Evolutionary conservation across 2,113 vertebrate genomes (phyloP), one percentile per base, ranked within the genome.

Genomic region (Epinephelus moara): DNA sequence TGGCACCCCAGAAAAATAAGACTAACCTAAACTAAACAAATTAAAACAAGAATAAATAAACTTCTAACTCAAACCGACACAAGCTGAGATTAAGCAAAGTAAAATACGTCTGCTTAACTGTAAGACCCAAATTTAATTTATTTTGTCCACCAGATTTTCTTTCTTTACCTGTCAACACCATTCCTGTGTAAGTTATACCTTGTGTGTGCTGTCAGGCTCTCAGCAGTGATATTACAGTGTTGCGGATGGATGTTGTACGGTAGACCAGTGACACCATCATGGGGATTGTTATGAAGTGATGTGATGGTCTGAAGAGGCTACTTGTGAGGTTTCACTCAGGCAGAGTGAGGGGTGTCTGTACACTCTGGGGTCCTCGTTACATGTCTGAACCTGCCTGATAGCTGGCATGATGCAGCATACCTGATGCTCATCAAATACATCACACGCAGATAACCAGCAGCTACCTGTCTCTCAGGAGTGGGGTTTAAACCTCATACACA

Each of bases 361-460:
- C 40, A 64, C 84, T 72, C 84, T 75, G 17, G 75, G 78, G 75
- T 84, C 75, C 27, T 73, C 2, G 19, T 37, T 73, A 21, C 86
- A 55, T 81, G 88, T 84, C 67, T 80, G 60, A 80, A 88, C 88
- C 62, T 85, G 90, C 77, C 86, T 67, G 57, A 17, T 63, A 2
- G 55, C 10, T 42, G 40, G 14, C 47, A 55, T 40, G 37, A 62
- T 78, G 72, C 79, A 25, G 21, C 33, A 70, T 69, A 81, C 23
- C 73, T 66, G 64, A 66, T 49, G 53, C 73, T 83, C 78, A 68
- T 85, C 73, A 80, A 33, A 18, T 13, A 21, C 30, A 53, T 69
- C 50, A 42, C 27, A 77, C 60, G 42, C 17, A 27, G 13, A 67
- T 13, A 76, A 42, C 5, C 30, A 40, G 50, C 15, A 70, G 60